A percentile compares a stretch with the other conserved stretches of the same genome.
phyloP scores from a whole-genome alignment of 2,797 vertebrate genomes.

The Notolabrus celidotus region DNA sequence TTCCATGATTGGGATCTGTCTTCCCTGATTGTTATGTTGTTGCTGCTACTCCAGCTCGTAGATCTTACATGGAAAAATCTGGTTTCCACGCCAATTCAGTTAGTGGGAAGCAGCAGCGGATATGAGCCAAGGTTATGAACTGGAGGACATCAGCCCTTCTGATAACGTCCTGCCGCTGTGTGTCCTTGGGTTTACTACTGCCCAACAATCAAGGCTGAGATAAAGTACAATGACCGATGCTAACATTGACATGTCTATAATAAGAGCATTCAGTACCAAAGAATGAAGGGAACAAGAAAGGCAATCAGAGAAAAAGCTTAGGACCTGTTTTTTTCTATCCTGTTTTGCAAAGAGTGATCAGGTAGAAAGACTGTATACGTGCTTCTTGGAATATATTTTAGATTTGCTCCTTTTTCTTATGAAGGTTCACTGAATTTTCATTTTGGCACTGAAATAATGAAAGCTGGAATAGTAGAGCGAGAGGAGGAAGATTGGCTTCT shows the following conservation, averaged over 20 bases:
- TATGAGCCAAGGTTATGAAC: slow-evolving; percentile 74
- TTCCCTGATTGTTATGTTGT: slow-evolving; percentile 15
- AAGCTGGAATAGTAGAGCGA: slow-evolving; percentile 31
- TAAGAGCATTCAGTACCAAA: slow-evolving; percentile 45
- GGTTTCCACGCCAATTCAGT: slow-evolving; percentile 66
- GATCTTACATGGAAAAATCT: slow-evolving; percentile 58
- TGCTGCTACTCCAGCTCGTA: slow-evolving; percentile 37
- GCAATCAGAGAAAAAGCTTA: slow-evolving; percentile 75
- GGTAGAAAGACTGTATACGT: slow-evolving; percentile 63
- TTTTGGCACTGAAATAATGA: slow-evolving; percentile 68
- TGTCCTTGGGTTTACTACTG: slow-evolving; percentile 63
- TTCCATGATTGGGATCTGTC: slow-evolving; percentile 23
- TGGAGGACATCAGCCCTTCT: slow-evolving; percentile 67
- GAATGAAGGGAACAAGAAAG: slow-evolving; percentile 53
- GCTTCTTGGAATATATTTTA: slow-evolving; percentile 60
- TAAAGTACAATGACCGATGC: slow-evolving; percentile 33
- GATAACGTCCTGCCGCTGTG: slow-evolving; percentile 69
- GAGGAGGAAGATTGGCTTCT: slow-evolving; percentile 24
- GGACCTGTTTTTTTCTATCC: slow-evolving; percentile 13
- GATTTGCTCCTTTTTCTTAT: slow-evolving; percentile 58
- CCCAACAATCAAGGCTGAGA: slow-evolving; percentile 36
- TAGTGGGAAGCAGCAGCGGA: slow-evolving; percentile 69
- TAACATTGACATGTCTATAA: slow-evolving; percentile 32
- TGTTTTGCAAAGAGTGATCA: slow-evolving; percentile 63
- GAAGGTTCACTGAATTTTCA: slow-evolving; percentile 72